Conservation (phyloP, 2,113 vertebrate genomes). For the Coturnix japonica region DNA sequence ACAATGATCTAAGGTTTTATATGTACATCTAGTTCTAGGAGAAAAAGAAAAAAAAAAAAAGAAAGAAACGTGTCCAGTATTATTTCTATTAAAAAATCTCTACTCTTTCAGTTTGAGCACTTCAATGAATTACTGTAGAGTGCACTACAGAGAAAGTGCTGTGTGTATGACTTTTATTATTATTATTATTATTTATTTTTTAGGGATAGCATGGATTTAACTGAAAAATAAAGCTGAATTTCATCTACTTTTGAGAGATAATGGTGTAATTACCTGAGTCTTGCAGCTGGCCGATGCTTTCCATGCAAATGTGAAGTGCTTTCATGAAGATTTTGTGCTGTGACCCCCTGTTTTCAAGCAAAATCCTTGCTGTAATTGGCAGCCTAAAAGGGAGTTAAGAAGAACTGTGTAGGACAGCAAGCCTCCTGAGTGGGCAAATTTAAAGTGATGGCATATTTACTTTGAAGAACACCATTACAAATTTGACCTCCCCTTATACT, state of each 20-base stretch:
- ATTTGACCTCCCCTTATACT: not conserved
- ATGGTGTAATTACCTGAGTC: slow-evolving; percentile 27
- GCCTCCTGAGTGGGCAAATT: not conserved
- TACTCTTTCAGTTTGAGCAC: not conserved
- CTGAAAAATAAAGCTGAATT: slow-evolving; percentile 35
- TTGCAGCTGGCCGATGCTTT: slow-evolving; percentile 28
- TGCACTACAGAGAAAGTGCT: not conserved
- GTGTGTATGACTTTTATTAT: not conserved
- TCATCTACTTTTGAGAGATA: slow-evolving; percentile 22
- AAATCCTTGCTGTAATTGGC: not conserved
- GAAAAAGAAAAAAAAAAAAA: not conserved
- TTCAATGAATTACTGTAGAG: not conserved
- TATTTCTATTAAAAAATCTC: not conserved
- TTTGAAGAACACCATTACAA: not conserved
- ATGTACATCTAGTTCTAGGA: not conserved
- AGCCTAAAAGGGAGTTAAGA: slow-evolving; percentile 29
- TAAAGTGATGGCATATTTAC: not conserved
- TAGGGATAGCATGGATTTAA: not conserved
- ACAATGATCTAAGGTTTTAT: not conserved
- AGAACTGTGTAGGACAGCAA: not conserved
- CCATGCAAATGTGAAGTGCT: slow-evolving; percentile 42
- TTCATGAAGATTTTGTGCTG: slow-evolving; percentile 44
- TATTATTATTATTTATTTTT: not conserved
- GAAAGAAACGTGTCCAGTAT: not conserved
- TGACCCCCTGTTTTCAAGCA: slow-evolving; percentile 30